Evolutionary conservation across 1,140 invertebrate species (phyloP).

Genomic region (Heliconius eleuchia): DNA sequence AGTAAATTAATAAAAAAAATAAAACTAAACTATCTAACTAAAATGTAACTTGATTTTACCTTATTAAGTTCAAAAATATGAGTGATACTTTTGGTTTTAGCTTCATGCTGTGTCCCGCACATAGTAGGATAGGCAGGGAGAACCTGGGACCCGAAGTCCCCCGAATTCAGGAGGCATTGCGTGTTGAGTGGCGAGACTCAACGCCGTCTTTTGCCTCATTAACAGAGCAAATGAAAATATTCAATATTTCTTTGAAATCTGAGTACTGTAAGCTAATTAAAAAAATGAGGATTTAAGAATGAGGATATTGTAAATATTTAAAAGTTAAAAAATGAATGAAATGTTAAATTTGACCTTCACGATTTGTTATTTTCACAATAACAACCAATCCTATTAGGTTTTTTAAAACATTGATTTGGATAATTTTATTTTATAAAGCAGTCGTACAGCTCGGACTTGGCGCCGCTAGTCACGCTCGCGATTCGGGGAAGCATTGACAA

Average conservation of each 20-base stretch:
- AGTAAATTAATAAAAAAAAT: too few relatives aligned
- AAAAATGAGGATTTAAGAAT: too few relatives aligned
- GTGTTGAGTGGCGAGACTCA: not conserved
- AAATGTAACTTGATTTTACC: too few relatives aligned
- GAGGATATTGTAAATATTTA: too few relatives aligned
- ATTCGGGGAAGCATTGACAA: constrained; percentile 16
- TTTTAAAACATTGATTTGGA: constrained; percentile 6
- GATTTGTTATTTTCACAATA: not conserved
- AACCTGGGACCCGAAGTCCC: too few relatives aligned
- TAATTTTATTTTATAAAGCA: not conserved
- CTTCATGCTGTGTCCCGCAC: not conserved
- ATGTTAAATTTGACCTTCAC: too few relatives aligned
- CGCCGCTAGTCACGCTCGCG: constrained; percentile 11
- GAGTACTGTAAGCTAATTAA: too few relatives aligned
- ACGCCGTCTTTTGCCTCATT: not conserved
- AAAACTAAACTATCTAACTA: too few relatives aligned
- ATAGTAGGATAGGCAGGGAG: not conserved
- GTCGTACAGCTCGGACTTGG: constrained; percentile 3
- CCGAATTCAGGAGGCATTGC: too few relatives aligned
- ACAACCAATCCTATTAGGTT: not conserved
- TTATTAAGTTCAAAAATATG: too few relatives aligned
- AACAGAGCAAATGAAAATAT: not conserved
- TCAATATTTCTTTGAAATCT: not conserved
- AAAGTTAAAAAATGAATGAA: too few relatives aligned
- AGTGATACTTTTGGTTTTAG: not conserved